Base-by-base conservation (phyloP, 2,113 vertebrate genomes). In the Serinus canaria region DNA sequence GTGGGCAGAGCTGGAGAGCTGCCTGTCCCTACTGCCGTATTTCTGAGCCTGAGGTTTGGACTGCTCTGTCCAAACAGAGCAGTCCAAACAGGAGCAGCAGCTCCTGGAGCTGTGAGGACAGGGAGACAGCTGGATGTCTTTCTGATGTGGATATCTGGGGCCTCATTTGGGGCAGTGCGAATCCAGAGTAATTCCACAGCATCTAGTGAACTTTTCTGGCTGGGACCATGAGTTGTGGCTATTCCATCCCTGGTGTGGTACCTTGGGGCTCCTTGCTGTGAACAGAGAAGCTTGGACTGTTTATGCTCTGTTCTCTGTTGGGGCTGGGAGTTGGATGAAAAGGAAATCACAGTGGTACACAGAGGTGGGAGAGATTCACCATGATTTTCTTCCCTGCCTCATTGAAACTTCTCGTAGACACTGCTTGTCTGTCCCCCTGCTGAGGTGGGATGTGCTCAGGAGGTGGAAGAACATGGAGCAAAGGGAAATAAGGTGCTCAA, bases 121-220 rank as follows among this genome's bases (percentile, higher is more conserved):
- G 22, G 75, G 41, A 83, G 33, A 35, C 78, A 87, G 47, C 56
- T 91, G 70, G 46, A 16, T 85, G 3, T 15, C 43, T 62, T 58
- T 64, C 37, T 62, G 0, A 7, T 53, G 49, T 47, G 74, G 27
- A 10, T 46, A 63, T 41, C 44, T 90, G 67, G 19, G 50, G 50
- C 50, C 19, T 87, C 43, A 7, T 55, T 17, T 60, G 44, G 46
- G 11, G 35, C 67, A 58, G 11, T 1, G 1, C 2, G 3, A 64
- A 16, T 15, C 59, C 47, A 58, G 56, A 83, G 27, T 13, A 1
- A 0, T 69, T 84, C 83, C 31, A 11, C 2, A 0, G 5, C n/a
- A 69, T 24, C 39, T 56, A 56, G 64, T 10, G 27, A 82, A 37
- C 47, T 88, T 28, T 11, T 28, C 70, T 75, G 82, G 24, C 25